These are phyloP conservation scores for Apostichopus japonicus DNA, from an alignment of 35 echinoderm and acorn worm genomes.

Conservation along the genomic window DNA sequence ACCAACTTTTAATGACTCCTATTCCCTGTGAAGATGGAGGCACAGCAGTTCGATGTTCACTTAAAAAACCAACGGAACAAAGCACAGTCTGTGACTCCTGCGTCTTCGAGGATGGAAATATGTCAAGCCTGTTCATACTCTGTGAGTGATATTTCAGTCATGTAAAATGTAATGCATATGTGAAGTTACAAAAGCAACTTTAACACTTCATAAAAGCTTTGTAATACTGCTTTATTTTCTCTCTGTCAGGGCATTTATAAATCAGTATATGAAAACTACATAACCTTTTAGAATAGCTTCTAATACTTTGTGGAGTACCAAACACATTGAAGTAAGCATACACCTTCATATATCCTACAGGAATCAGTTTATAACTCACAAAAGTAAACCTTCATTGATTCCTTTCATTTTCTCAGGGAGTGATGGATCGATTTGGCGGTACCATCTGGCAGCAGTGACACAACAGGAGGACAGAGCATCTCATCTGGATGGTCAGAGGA, in stretches of 20 bases:
- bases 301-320: too few relatives aligned
- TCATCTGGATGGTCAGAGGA: neutral
- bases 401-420: neutral
- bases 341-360: too few relatives aligned
- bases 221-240: too few relatives aligned
- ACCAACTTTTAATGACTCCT: neutral
- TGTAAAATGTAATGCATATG: neutral
- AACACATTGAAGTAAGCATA: too few relatives aligned
- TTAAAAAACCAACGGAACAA: neutral
- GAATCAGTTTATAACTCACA: too few relatives aligned
- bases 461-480: neutral
- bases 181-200: too few relatives aligned
- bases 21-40: neutral
- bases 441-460: neutral
- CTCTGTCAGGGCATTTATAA: too few relatives aligned
- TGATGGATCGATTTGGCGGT: neutral
- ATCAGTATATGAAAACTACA: too few relatives aligned
- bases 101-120: neutral
- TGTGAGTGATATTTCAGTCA: neutral
- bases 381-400: too few relatives aligned
- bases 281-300: too few relatives aligned
- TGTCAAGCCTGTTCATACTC: neutral
- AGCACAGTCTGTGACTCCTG: neutral
- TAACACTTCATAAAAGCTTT: too few relatives aligned
- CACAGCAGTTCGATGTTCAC: neutral